phyloP scores from a whole-genome alignment of 2,113 vertebrate genomes.

The Myxocyprinus asiaticus region DNA sequence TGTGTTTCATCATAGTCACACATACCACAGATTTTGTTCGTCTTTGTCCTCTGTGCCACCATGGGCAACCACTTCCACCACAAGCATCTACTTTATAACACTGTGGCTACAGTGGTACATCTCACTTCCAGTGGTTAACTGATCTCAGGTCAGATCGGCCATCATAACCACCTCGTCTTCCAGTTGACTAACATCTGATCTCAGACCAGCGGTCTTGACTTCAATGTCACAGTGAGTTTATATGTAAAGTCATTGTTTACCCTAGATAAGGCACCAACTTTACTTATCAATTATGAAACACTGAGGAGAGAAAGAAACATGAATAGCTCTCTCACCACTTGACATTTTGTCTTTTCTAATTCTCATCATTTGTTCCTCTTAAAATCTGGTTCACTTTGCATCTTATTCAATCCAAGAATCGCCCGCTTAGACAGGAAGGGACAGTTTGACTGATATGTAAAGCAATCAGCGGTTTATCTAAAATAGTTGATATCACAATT shows the following conservation, averaged over 20 bases:
- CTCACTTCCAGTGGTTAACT: not conserved
- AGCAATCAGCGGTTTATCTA: no score
- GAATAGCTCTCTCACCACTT: not conserved
- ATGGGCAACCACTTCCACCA: constrained; percentile 49
- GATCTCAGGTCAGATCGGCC: not conserved
- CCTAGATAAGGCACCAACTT: constrained; percentile 2
- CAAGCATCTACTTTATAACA: not conserved
- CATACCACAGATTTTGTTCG: constrained; percentile 14
- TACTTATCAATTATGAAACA: constrained; percentile 24
- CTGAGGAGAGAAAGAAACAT: not conserved
- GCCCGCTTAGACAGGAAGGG: no score
- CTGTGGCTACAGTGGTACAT: not conserved
- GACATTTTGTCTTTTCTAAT: constrained; percentile 27
- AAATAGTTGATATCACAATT: no score
- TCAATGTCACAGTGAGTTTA: not conserved
- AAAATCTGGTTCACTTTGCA: no score
- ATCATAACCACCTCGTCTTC: not conserved
- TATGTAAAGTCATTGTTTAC: not conserved
- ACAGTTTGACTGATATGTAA: no score
- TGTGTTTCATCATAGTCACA: constrained; percentile 25
- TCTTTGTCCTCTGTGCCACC: constrained; percentile 37
- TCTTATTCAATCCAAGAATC: no score
- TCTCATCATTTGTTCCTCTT: constrained; percentile 13
- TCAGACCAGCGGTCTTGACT: not conserved
- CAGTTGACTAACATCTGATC: not conserved